phyloP scores from a whole-genome alignment of 2,888 invertebrate genomes.

The Drosophila algonquin region DNA sequence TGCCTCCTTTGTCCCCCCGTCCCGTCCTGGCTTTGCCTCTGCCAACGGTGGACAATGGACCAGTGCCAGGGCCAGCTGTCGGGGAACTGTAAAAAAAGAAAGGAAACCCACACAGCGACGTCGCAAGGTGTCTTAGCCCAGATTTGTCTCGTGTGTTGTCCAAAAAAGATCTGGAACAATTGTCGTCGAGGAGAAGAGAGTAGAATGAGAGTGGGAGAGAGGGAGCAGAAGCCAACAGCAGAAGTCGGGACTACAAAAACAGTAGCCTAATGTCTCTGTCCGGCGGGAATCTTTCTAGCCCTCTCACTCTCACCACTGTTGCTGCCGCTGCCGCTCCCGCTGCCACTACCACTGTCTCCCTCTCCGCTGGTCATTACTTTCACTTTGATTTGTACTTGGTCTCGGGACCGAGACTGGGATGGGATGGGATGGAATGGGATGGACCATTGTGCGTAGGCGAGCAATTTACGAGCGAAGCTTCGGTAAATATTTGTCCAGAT shows the following conservation, averaged over 20 bases:
- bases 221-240: not conserved
- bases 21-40: conserved; percentile 6
- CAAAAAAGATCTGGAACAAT: conserved; percentile 45
- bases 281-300: conserved; percentile 12
- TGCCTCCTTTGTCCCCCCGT: conserved; percentile 21
- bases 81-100: conserved; percentile 44
- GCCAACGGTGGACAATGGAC: conserved; percentile 58
- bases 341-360: not conserved
- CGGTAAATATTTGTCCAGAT: conserved; percentile 77
- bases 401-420: not conserved
- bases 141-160: conserved; percentile 76
- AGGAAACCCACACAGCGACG: conserved; percentile 66
- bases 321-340: too few species aligned
- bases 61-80: conserved; percentile 53
- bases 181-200: conserved; percentile 16
- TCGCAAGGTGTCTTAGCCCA: conserved; percentile 76
- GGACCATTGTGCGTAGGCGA: conserved; percentile 44
- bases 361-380: conserved; percentile 71
- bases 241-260: conserved; percentile 46
- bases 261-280: conserved; percentile 77
- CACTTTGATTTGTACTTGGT: conserved; percentile 63
- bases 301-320: not conserved
- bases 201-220: not conserved
- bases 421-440: not conserved
- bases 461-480: conserved; percentile 75